Conservation (phyloP, 2,797 vertebrate genomes). For the Tangara arthus region DNA sequence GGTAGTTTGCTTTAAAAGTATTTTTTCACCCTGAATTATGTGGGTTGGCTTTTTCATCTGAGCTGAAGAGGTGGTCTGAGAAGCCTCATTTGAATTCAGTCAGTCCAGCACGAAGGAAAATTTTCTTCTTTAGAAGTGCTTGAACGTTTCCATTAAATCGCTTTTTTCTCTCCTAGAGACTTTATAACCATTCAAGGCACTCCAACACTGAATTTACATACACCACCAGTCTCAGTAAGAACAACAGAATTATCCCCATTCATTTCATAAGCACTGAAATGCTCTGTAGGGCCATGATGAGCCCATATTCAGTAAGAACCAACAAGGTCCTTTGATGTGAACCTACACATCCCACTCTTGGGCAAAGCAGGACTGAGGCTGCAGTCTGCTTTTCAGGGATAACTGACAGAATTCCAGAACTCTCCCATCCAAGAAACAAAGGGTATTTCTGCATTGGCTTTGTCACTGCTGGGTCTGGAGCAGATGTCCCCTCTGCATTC, state of each 20-base stretch:
- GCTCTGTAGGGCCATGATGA: not conserved
- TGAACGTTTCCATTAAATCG: not conserved
- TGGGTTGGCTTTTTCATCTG: not conserved
- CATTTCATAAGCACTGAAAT: not conserved
- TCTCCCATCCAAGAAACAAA: not conserved
- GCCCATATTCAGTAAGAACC: not conserved
- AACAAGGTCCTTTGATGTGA: not conserved
- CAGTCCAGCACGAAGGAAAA: not conserved
- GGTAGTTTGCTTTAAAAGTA: not conserved
- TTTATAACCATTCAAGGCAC: not conserved
- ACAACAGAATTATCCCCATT: not conserved
- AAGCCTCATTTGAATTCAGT: not conserved
- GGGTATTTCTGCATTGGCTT: constrained; percentile 18
- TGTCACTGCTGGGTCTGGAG: not conserved
- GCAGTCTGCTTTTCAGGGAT: not conserved
- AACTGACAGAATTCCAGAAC: not conserved
- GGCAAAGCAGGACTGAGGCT: not conserved
- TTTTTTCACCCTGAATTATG: not conserved
- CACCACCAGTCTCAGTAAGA: not conserved
- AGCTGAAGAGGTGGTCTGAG: not conserved
- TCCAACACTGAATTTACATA: not conserved
- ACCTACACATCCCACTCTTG: not conserved
- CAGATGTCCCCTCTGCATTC: not conserved
- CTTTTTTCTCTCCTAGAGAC: not conserved
- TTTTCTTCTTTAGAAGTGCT: not conserved